These are phyloP conservation scores for Coelinius sp. DNA, from an alignment of 2,888 invertebrate genomes.

Conservation along the genomic window DNA sequence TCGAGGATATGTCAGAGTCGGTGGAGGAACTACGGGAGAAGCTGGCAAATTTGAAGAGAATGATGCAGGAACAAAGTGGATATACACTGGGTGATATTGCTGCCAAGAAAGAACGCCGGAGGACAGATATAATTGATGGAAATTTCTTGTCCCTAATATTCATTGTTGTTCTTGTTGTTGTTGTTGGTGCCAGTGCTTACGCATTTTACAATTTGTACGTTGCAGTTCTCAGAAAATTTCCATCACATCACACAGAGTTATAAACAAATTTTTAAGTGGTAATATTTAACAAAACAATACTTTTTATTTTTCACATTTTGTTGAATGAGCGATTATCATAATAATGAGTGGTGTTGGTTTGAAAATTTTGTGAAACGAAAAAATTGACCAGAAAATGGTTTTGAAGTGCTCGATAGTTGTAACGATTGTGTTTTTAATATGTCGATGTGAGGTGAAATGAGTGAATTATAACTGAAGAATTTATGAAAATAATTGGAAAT, in stretches of 20 bases:
- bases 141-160: constrained; percentile 88
- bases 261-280: constrained; percentile 70
- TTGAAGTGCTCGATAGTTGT: too few relatives aligned
- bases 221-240: constrained; percentile 87
- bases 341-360: too few relatives aligned
- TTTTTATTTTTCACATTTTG: too few relatives aligned
- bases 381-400: too few relatives aligned
- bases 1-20: constrained; percentile 75
- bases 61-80: constrained; percentile 82
- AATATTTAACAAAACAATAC: too few relatives aligned
- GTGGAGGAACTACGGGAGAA: constrained; percentile 86
- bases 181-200: constrained; percentile 85
- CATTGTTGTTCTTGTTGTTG: constrained; percentile 82
- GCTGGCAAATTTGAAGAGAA: constrained; percentile 83
- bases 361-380: too few relatives aligned
- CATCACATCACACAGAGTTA: constrained; percentile 84
- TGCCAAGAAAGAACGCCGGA: constrained; percentile 65
- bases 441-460: too few relatives aligned
- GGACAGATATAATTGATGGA: constrained; percentile 79
- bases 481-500: not conserved
- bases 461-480: not conserved
- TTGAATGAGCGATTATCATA: too few relatives aligned
- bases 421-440: not conserved
- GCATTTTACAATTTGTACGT: constrained; percentile 88
- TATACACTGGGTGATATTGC: constrained; percentile 72